Percentiles rank a stretch among this genome's conserved stretches.
Conservation (phyloP, 2,888 invertebrate genomes). For the Lochmaea crataegi region DNA sequence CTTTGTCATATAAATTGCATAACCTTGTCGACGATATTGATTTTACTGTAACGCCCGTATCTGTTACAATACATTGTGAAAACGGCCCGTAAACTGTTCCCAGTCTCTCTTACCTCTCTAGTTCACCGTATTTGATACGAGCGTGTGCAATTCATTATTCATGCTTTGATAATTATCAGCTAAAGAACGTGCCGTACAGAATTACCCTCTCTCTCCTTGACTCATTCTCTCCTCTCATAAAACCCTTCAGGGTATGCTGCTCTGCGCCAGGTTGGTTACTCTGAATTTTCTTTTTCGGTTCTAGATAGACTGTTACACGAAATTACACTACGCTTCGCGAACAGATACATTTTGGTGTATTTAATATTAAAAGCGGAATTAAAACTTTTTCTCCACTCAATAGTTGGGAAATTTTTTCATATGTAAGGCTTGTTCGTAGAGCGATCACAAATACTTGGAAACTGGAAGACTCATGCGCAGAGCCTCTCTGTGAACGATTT, state of each 20-base stretch:
- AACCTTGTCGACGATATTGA: neutral
- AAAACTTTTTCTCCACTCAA: too few relatives aligned
- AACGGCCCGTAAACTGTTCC: conserved; percentile 23
- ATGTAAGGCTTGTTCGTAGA: too few relatives aligned
- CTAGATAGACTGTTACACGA: neutral
- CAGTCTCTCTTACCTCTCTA: conserved; percentile 29
- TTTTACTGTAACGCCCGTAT: neutral
- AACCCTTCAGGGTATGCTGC: conserved; percentile 12
- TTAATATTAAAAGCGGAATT: neutral
- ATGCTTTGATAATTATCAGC: conserved; percentile 56
- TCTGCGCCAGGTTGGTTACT: conserved; percentile 19
- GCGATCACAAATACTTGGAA: too few relatives aligned
- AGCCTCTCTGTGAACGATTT: too few relatives aligned
- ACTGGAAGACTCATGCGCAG: too few relatives aligned
- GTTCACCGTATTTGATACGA: conserved; percentile 49
- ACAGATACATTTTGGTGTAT: conserved; percentile 8
- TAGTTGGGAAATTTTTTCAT: too few relatives aligned
- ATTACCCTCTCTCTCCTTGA: conserved; percentile 39
- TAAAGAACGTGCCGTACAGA: conserved; percentile 50
- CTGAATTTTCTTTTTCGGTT: conserved; percentile 17
- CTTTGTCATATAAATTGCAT: neutral
- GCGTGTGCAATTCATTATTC: conserved; percentile 55
- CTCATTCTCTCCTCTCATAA: conserved; percentile 10
- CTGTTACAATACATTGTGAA: neutral
- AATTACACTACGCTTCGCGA: neutral